phyloP scores from a whole-genome alignment of 2,888 invertebrate species.

The Harpalus rubripes region DNA sequence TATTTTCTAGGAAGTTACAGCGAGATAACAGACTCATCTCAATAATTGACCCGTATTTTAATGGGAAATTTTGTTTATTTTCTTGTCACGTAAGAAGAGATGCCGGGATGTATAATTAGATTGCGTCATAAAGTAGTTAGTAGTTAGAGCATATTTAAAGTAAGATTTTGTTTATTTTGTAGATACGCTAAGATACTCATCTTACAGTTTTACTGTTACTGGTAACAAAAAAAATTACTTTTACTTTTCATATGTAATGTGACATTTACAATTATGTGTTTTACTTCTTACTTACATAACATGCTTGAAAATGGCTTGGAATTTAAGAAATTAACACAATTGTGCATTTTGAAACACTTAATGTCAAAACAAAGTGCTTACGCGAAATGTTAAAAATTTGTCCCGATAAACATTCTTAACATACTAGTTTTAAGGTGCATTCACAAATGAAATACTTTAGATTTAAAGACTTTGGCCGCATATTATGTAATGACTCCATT shows the following conservation, averaged over 20 bases:
- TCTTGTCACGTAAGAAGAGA: constrained; percentile 31
- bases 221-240: constrained; percentile 18
- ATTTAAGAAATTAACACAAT: neutral
- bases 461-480: too few species aligned
- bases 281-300: neutral
- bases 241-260: constrained; percentile 21
- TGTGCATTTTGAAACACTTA: neutral
- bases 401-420: neutral
- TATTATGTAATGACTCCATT: too few species aligned
- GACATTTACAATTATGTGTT: neutral
- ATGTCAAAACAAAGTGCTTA: neutral
- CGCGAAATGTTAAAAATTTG: neutral
- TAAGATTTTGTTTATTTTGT: constrained; percentile 37
- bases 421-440: too few species aligned
- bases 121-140: constrained; percentile 33
- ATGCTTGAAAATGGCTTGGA: neutral
- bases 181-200: neutral
- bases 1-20: constrained; percentile 32
- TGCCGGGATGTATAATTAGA: constrained; percentile 42
- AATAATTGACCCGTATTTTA: constrained; percentile 35
- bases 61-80: constrained; percentile 42
- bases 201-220: neutral
- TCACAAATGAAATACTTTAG: too few species aligned
- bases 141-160: constrained; percentile 41
- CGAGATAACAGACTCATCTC: constrained; percentile 16